Percentiles rank a stretch among this genome's conserved stretches.
These are phyloP conservation scores for Lepilemur septentrionalis DNA, from an alignment of 2,797 vertebrate genomes.

Conservation along the genomic window DNA sequence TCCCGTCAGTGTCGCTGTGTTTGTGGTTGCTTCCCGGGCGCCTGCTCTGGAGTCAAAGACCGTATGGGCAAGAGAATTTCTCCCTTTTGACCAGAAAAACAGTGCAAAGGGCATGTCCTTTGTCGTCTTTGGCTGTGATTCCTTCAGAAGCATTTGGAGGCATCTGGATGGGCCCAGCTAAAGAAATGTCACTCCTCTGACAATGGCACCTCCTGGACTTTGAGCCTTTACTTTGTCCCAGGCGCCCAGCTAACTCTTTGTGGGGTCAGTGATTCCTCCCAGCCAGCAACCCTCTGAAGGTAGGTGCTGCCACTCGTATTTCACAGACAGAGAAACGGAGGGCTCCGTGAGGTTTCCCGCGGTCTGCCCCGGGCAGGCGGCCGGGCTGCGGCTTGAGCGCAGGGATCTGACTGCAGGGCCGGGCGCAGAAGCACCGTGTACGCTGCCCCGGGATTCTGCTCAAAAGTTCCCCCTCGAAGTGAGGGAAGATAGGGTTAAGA, in stretches of 20 bases:
- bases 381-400: neutral
- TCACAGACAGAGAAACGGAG: neutral
- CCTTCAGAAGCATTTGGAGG: neutral
- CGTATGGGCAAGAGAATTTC: neutral
- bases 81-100: neutral
- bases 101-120: neutral
- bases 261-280: neutral
- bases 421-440: neutral
- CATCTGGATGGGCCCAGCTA: neutral
- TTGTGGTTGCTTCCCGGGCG: neutral
- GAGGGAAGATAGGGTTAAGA: neutral
- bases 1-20: no score
- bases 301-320: neutral
- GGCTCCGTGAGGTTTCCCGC: neutral
- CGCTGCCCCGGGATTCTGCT: neutral
- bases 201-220: fast-evolving
- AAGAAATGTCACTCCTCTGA: neutral
- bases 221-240: neutral
- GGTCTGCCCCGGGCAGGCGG: neutral
- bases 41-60: neutral
- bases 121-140: neutral
- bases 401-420: neutral
- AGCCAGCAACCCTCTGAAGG: neutral
- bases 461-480: neutral
- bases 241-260: neutral